Percentiles rank a stretch among this genome's conserved stretches.
Conservation (phyloP, 2,797 vertebrate species). For the Hippoglossus hippoglossus region DNA sequence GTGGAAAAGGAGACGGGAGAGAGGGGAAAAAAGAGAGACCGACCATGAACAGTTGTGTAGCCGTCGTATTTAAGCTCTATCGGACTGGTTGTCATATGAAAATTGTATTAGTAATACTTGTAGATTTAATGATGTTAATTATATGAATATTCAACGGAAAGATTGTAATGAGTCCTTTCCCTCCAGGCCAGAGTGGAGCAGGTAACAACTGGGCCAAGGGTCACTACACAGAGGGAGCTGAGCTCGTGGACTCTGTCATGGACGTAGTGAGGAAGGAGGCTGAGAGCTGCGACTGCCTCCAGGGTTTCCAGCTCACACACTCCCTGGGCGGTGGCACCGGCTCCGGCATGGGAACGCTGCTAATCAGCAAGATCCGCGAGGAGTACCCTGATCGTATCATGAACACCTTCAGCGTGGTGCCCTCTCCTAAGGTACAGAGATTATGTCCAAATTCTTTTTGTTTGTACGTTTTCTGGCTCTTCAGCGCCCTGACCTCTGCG, state of each 20-base stretch:
- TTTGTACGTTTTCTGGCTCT: background rate
- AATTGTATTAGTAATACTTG: no score
- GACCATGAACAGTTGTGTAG: no score
- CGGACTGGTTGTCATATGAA: no score
- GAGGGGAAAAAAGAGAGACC: no score
- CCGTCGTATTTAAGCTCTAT: no score
- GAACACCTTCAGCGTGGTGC: conserved; percentile 88
- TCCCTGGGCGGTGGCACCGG: conserved; percentile 87
- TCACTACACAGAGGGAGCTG: conserved; percentile 95
- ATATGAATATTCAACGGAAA: background rate
- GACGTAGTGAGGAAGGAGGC: conserved; percentile 88
- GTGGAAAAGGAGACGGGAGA: no score
- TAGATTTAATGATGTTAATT: background rate
- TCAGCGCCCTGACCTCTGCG: conserved; percentile 81
- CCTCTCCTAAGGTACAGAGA: conserved; percentile 82
- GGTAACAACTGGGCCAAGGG: conserved; percentile 98
- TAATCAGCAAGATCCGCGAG: conserved; percentile 89
- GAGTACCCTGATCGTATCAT: conserved; percentile 89
- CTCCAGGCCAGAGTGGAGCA: conserved; percentile 86
- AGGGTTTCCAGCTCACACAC: conserved; percentile 88
- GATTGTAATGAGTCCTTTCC: background rate
- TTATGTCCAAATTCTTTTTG: background rate
- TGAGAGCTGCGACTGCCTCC: conserved; percentile 87
- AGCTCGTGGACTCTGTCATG: conserved; percentile 88
- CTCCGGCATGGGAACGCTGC: conserved; percentile 87